Conservation (phyloP, 2,797 vertebrate genomes). For the Coccyzus lansbergi region DNA sequence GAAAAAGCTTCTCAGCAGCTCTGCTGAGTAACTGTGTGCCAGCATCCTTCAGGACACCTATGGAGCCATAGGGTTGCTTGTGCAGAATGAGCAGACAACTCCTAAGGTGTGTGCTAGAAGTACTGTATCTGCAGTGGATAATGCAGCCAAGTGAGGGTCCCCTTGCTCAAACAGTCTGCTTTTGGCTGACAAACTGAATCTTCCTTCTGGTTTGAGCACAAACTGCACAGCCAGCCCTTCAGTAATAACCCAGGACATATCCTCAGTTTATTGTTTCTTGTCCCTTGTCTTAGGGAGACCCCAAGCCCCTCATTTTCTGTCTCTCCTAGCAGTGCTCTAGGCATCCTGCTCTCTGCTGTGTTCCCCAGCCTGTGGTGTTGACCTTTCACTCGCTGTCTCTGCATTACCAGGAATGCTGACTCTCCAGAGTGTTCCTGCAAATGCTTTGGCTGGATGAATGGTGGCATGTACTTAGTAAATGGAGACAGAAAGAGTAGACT, state of each 20-base stretch:
- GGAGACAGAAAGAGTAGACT: neutral
- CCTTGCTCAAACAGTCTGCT: neutral
- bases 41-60: neutral
- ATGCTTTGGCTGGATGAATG: accelerated
- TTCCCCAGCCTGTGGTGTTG: neutral
- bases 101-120: neutral
- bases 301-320: neutral
- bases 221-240: neutral
- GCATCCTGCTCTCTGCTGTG: neutral
- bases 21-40: neutral
- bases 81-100: neutral
- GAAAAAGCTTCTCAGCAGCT: neutral
- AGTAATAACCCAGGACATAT: neutral
- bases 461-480: neutral
- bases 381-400: accelerated
- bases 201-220: neutral
- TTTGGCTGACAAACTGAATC: neutral
- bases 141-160: neutral
- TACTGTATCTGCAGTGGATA: no score
- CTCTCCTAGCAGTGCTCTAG: neutral
- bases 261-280: neutral
- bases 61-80: neutral
- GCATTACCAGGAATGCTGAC: neutral
- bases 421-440: neutral
- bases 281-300: neutral